Base-by-base conservation (phyloP, 1,140 invertebrate species). In the Dendroctonus valens region DNA sequence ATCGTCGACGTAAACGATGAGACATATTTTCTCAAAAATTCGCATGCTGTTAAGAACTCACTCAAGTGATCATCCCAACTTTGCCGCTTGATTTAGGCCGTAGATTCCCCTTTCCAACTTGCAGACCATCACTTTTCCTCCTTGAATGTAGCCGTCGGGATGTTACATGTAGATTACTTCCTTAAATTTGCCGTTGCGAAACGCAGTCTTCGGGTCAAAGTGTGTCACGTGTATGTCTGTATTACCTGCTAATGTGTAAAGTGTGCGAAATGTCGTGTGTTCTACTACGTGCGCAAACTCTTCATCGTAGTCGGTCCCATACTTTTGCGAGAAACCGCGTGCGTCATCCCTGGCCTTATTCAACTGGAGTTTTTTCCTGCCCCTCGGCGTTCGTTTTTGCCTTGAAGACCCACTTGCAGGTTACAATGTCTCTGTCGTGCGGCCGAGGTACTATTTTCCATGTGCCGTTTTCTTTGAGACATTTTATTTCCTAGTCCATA, bases 401-500 rank as follows among this genome's bases (percentile, higher is more conserved):
- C 7, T 44, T 44, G 7, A 44, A 7, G 7, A 44, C 42, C n/a
- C 49, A 15, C n/a, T n/a, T n/a, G 49, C 7, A 51, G 6, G 49
- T 7, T 7, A 51, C 15, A 14, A 11, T 14, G 7, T 51, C 15
- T 51, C 14, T 51, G 14, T 51, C 14, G 6, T 51, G 7, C 14
- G 49, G 49, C 14, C 9, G 9, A 51, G 7, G 7, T 8, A 51
- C 49, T 6, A 51, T 7, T 8, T 11, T 14, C 49, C 49, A 51
- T 9, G 49, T 51, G 49, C 14, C 15, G 39, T 65, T 60, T 39
- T 42, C 12, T 14, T 51, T 59, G 3, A 69, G 11, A 14, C 53
- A 42, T 9, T 51, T 51, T 15, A 51, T 8, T 51, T 51, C 49
- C 14, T 7, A 9, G 7, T 7, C 49, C 49, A 60, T 66, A 38